Evolutionary conservation across 2,888 invertebrate species (phyloP).

Genomic region (Nomada ferruginata): DNA sequence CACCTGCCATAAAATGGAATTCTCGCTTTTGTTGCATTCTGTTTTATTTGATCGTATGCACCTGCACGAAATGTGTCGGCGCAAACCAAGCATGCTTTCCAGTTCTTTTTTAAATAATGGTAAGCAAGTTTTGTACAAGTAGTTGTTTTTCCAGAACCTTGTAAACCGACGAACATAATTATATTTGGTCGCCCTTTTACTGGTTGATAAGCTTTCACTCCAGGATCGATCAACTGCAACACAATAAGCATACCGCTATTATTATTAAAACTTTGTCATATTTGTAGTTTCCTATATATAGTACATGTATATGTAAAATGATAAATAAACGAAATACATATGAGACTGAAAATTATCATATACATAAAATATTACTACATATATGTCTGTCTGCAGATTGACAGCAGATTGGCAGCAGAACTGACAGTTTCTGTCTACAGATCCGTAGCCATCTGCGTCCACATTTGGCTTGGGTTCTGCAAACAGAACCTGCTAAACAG

Average conservation of each 20-base stretch:
- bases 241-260: background rate
- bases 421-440: too few species aligned
- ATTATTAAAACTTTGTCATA: slow-evolving; percentile 1
- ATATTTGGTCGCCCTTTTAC: slow-evolving; percentile 97
- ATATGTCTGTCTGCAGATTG: too few species aligned
- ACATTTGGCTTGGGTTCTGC: too few species aligned
- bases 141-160: slow-evolving; percentile 99
- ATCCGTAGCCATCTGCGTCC: too few species aligned
- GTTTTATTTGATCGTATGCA: slow-evolving; percentile 99
- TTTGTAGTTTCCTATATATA: too few species aligned
- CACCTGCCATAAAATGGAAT: slow-evolving; percentile 99
- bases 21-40: slow-evolving; percentile 99
- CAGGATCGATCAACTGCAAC: slow-evolving; percentile 92
- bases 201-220: slow-evolving; percentile 98
- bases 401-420: too few species aligned
- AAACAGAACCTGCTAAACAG: too few species aligned
- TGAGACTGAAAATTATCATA: too few species aligned
- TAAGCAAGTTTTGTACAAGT: slow-evolving; percentile 99
- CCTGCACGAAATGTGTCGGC: slow-evolving; percentile 99
- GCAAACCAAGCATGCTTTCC: slow-evolving; percentile 99
- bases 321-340: too few species aligned
- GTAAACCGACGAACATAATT: slow-evolving; percentile 99
- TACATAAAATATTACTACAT: too few species aligned
- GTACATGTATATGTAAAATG: too few species aligned
- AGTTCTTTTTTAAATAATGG: slow-evolving; percentile 98